phyloP scores from a whole-genome alignment of 2,113 vertebrate species.

The Nycticorax nycticorax region DNA sequence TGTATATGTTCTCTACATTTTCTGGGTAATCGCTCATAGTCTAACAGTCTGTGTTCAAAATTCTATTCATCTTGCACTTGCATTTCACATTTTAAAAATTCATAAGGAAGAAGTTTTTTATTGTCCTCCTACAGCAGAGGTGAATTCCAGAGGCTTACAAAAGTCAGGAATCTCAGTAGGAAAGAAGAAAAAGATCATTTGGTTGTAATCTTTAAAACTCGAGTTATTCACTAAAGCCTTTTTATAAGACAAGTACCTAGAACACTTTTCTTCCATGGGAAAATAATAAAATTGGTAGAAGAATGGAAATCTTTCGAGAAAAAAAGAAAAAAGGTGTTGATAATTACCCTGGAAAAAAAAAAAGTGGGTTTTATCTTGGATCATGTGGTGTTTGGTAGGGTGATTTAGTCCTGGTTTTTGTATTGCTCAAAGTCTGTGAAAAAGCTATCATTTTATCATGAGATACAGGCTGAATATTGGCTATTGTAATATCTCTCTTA shows the following conservation, averaged over 20 bases:
- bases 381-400: not conserved
- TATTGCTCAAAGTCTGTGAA: not conserved
- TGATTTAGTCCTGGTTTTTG: not conserved
- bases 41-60: not conserved
- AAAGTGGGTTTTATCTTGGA: not conserved
- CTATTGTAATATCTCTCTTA: not conserved
- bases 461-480: not conserved
- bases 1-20: not conserved
- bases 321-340: not conserved
- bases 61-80: not conserved
- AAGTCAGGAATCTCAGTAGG: not conserved
- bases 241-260: not conserved
- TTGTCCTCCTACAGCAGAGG: not conserved
- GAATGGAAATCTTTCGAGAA: not conserved
- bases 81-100: slow-evolving; percentile 14
- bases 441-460: not conserved
- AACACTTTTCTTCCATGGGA: not conserved
- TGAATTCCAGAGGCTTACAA: not conserved
- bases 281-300: not conserved
- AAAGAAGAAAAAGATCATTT: not conserved
- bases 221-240: not conserved
- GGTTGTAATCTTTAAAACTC: not conserved
- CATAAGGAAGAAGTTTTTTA: not conserved
- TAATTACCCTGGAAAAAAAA: not conserved
- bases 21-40: not conserved